Evolutionary conservation across 2,888 invertebrate genomes (phyloP).

Genomic region (Leucoma salicis): DNA sequence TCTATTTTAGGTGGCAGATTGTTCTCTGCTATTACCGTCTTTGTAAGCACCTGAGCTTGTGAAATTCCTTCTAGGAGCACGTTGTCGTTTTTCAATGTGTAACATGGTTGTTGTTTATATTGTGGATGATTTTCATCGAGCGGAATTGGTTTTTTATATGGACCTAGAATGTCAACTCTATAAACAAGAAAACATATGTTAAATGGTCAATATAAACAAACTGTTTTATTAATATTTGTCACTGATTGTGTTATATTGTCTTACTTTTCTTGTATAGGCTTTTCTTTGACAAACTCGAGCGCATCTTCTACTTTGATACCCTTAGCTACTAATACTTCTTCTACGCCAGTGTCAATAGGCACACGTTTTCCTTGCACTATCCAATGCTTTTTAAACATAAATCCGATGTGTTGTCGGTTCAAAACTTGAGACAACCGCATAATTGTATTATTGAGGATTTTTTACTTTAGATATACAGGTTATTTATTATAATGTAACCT

Average conservation of each 20-base stretch:
- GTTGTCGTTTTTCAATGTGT: conserved; percentile 82
- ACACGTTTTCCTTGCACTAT: conserved; percentile 83
- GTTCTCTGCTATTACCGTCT: conserved; percentile 85
- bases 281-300: conserved; percentile 78
- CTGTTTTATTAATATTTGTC: not conserved
- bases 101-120: conserved; percentile 84
- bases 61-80: conserved; percentile 87
- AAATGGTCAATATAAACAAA: not conserved
- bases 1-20: conserved; percentile 84
- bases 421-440: conserved; percentile 86
- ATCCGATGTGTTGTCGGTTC: conserved; percentile 86
- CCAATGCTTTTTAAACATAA: conserved; percentile 89
- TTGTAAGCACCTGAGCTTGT: conserved; percentile 92
- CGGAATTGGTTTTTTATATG: conserved; percentile 57
- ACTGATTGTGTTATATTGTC: too few relatives aligned
- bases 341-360: conserved; percentile 79
- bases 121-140: conserved; percentile 84
- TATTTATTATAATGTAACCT: conserved; percentile 12
- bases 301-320: conserved; percentile 85
- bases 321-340: conserved; percentile 74
- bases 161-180: conserved; percentile 70
- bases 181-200: conserved; percentile 25
- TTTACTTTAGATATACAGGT: conserved; percentile 7
- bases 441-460: conserved; percentile 24
- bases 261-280: conserved; percentile 59